Evolutionary conservation across 64 coral and sea anemone genomes (phyloP).

Genomic region (Porites australiensis): DNA sequence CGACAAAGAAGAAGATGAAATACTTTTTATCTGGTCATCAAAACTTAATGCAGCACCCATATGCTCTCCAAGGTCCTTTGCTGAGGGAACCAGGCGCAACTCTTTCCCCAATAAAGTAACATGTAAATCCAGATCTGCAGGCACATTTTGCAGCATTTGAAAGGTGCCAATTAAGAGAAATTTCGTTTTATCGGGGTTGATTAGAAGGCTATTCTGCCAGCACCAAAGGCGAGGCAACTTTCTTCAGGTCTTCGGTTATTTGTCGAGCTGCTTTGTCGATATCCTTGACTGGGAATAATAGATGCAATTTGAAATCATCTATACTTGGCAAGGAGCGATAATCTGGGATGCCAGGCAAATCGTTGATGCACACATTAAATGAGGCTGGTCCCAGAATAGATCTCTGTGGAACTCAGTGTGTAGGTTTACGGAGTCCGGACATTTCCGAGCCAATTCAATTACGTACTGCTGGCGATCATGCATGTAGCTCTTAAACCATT

Average conservation of each 20-base stretch:
- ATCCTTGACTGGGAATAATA: too few species aligned
- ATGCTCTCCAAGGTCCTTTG: constrained; percentile 45
- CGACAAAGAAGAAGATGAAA: constrained; percentile 45
- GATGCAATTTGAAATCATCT: constrained; percentile 52
- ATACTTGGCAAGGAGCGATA: constrained; percentile 20
- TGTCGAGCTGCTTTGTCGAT: too few species aligned
- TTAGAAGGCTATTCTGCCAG: too few species aligned
- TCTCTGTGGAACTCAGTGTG: constrained; percentile 17
- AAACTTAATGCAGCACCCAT: constrained; percentile 45
- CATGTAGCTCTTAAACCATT: too few species aligned
- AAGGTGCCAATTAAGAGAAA: constrained; percentile 64
- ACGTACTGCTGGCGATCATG: constrained; percentile 42
- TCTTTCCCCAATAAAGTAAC: too few species aligned
- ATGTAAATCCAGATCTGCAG: too few species aligned
- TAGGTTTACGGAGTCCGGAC: constrained; percentile 23
- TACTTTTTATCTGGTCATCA: constrained; percentile 40
- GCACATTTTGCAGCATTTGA: constrained; percentile 41
- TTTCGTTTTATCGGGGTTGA: too few species aligned
- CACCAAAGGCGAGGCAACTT: constrained; percentile 30
- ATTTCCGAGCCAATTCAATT: constrained; percentile 26
- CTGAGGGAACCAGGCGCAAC: constrained; percentile 33
- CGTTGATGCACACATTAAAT: constrained; percentile 56
- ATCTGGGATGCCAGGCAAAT: constrained; percentile 22
- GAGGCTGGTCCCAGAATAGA: constrained; percentile 2
- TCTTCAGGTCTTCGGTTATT: too few species aligned